phyloP scores from a whole-genome alignment of 2,797 vertebrate species.

The Sebastiscus tertius region DNA sequence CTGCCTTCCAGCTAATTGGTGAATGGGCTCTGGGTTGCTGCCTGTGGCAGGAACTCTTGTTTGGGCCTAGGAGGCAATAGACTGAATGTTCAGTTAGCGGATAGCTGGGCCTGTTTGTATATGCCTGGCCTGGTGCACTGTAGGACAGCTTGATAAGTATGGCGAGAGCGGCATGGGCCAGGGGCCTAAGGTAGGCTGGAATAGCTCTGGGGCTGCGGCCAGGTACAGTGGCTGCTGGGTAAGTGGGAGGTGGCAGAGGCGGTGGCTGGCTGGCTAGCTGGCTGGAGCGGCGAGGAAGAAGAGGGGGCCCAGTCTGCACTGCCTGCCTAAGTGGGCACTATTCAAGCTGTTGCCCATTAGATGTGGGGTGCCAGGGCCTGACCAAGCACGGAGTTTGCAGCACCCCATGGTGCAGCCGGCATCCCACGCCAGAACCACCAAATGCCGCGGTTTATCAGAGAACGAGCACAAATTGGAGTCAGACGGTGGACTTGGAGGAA shows the following conservation, averaged over 20 bases:
- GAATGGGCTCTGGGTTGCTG: constrained; percentile 71
- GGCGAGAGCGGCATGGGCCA: constrained; percentile 72
- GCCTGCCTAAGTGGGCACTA: constrained; percentile 89
- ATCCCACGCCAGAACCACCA: constrained; percentile 86
- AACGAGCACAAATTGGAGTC: constrained; percentile 85
- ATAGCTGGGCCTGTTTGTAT: constrained; percentile 76
- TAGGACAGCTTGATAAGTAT: constrained; percentile 79
- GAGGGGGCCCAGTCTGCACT: constrained; percentile 75
- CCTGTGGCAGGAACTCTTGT: constrained; percentile 71
- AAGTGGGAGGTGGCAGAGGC: constrained; percentile 78
- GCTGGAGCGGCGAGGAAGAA: constrained; percentile 67
- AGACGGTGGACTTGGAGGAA: constrained; percentile 84
- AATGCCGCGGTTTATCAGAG: constrained; percentile 85
- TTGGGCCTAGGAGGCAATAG: constrained; percentile 68
- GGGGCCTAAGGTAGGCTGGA: constrained; percentile 77
- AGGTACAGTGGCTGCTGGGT: constrained; percentile 79
- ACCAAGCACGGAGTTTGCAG: constrained; percentile 86
- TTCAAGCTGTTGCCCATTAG: constrained; percentile 90
- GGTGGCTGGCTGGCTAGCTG: constrained; percentile 71
- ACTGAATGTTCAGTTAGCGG: constrained; percentile 71
- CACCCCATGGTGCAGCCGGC: constrained; percentile 82
- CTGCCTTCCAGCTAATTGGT: constrained; percentile 76
- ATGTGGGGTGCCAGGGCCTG: constrained; percentile 85
- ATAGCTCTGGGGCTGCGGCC: constrained; percentile 77
- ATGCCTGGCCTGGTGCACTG: constrained; percentile 72